phyloP scores from a whole-genome alignment of 1,140 invertebrate species.

The Drosophila seguyi region DNA sequence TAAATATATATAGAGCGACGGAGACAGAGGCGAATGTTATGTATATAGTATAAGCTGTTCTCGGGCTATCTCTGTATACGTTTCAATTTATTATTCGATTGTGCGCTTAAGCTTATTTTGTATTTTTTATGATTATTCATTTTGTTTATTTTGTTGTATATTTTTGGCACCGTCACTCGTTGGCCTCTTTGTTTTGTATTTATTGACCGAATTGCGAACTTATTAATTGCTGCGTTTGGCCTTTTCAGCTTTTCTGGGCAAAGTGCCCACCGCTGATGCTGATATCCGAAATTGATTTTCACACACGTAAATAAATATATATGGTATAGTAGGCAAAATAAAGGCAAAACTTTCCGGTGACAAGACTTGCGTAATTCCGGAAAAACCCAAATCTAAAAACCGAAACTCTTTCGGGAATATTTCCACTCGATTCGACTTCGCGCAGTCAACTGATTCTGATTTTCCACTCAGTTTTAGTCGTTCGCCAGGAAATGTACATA shows the following conservation, averaged over 20 bases:
- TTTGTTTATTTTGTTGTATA: constrained; percentile 45
- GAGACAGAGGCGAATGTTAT: background rate
- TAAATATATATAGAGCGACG: constrained; percentile 17
- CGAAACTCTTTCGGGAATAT: constrained; percentile 1
- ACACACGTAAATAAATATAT: constrained; percentile 24
- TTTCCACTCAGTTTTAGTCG: constrained; percentile 27
- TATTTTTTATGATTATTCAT: constrained; percentile 13
- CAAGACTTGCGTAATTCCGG: constrained; percentile 24
- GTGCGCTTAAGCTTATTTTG: constrained; percentile 21
- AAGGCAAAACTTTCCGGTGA: constrained; percentile 1
- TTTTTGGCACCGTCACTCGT: constrained; percentile 43
- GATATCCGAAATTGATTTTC: constrained; percentile 59
- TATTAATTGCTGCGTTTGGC: constrained; percentile 64
- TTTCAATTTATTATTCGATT: constrained; percentile 47
- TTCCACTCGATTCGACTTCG: constrained; percentile 44
- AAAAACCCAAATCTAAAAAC: background rate
- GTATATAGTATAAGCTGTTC: constrained; percentile 2
- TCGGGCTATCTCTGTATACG: constrained; percentile 36
- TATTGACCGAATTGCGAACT: constrained; percentile 74
- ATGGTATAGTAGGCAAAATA: background rate
- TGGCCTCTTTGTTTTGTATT: constrained; percentile 49
- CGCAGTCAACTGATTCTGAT: constrained; percentile 66
- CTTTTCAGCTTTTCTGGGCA: constrained; percentile 42
- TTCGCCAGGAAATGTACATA: constrained; percentile 8
- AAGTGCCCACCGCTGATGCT: constrained; percentile 31